Conservation (phyloP, 2,113 vertebrate species). For the Nycticorax nycticorax region DNA sequence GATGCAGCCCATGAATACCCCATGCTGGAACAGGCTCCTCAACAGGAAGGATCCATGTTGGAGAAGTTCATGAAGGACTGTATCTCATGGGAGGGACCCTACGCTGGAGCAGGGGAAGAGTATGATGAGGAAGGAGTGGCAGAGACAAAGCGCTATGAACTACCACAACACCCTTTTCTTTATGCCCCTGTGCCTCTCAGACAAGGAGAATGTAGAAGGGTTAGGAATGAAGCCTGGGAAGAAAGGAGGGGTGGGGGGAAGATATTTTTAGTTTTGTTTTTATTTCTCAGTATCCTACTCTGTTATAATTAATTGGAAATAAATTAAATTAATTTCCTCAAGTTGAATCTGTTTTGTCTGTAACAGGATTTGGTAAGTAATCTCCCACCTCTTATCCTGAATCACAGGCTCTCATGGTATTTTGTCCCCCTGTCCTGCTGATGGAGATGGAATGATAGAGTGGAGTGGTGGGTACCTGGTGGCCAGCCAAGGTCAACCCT, state of each 20-base stretch:
- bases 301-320: background rate
- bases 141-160: background rate
- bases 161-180: background rate
- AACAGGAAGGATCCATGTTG: background rate
- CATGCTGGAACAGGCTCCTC: background rate
- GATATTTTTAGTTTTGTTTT: background rate
- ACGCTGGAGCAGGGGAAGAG: background rate
- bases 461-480: background rate
- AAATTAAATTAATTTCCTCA: background rate
- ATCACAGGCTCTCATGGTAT: accelerated
- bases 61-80: background rate
- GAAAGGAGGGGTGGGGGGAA: background rate
- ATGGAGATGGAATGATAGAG: background rate
- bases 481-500: background rate
- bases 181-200: background rate
- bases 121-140: background rate
- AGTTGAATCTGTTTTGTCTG: background rate
- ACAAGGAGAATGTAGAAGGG: background rate
- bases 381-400: background rate
- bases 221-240: background rate
- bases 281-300: background rate
- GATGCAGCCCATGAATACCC: background rate
- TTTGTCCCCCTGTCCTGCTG: background rate
- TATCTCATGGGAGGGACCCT: background rate
- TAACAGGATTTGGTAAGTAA: background rate